Evolutionary conservation across 2,888 invertebrate species (phyloP), one percentile per base, ranked within the genome.

Genomic region (Nymphalis urticae): DNA sequence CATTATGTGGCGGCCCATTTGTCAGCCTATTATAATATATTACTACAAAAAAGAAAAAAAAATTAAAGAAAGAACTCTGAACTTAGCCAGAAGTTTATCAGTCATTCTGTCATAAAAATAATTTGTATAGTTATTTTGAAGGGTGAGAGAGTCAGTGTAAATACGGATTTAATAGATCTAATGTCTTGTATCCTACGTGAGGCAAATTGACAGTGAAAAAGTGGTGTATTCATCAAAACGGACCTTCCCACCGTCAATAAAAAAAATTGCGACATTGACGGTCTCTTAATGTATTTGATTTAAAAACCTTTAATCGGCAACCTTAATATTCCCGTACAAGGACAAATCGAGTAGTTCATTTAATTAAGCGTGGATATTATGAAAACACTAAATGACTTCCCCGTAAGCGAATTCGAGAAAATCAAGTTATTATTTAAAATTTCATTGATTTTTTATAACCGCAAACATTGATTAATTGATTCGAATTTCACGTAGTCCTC

Each of bases 391-490:
- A 36, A 9, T n/a, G 58, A 58, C 36, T 36, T 58, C 21, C 32
- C 54, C 17, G 54, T 27, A 32, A 27, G 54, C 54, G 27, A 54
- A 27, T 32, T 27, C 32, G 17, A 42, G 8, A 58, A 2, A 58
- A 58, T 36, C 32, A 42, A 36, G 36, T 58, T 58, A 36, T 19
- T 8, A 58, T 58, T 58, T 58, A 19, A 58, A 19, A 58, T 48
- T 58, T 62, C 21, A 51, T 27, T 48, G n/a, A 50, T 32, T 48
- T 58, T 62, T 73, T 76, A 78, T 75, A 75, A 74, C 76, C 78
- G 76, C 77, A 69, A 68, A 61, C 48, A 42, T 47, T 79, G 79
- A 82, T 80, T 81, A 78, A 81, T 80, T 69, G 70, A 64, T 70
- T 62, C 70, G 56, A 32, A n/a, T 36, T 56, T 56, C 56, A 32